Conservation (phyloP, 2,113 vertebrate genomes). For the Callorhinus ursinus region DNA sequence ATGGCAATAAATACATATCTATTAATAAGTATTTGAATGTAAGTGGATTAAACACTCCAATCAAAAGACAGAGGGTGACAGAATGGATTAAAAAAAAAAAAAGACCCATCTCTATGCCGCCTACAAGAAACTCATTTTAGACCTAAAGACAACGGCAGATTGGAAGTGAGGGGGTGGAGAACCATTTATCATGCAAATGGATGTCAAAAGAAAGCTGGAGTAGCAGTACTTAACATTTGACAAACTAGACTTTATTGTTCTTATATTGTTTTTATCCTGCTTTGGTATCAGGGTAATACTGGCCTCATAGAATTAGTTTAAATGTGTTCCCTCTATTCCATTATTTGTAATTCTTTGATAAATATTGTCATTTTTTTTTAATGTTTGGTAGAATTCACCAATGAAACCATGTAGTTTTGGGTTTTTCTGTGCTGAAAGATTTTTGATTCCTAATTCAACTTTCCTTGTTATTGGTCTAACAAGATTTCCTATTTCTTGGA, state of each 20-base stretch:
- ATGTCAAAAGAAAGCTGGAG: background rate
- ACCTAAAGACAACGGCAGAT: background rate
- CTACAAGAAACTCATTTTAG: background rate
- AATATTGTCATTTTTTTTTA: background rate
- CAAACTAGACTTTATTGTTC: background rate
- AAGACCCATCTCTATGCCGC: background rate
- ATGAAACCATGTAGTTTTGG: background rate
- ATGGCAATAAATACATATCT: background rate
- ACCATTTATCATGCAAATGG: background rate
- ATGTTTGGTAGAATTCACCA: background rate
- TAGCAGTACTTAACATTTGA: background rate
- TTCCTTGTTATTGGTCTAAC: background rate
- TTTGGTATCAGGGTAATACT: background rate
- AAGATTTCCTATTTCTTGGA: background rate
- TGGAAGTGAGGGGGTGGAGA: background rate
- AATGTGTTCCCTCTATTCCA: background rate
- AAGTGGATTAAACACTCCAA: background rate
- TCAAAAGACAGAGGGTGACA: background rate
- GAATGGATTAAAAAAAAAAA: background rate
- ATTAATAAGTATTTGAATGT: background rate
- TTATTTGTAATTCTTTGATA: background rate
- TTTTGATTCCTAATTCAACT: background rate
- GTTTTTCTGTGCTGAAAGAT: background rate
- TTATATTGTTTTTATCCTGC: background rate
- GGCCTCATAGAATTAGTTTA: background rate